Conservation (phyloP, 1,140 invertebrate species). For the Plectus sambesii region DNA sequence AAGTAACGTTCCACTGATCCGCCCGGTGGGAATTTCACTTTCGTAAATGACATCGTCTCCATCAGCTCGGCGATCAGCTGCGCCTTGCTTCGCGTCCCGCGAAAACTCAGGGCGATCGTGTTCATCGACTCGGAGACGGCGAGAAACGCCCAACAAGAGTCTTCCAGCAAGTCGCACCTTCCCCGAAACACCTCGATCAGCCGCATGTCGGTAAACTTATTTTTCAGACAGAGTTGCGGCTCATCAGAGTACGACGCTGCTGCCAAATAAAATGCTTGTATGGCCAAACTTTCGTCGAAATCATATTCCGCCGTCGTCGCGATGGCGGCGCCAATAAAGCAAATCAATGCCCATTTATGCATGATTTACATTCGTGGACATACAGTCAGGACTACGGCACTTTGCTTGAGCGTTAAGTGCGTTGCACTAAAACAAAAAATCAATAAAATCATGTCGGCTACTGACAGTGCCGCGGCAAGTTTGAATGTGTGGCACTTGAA, state of each 20-base stretch:
- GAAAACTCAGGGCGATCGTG: constrained; percentile 7
- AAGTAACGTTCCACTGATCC: constrained; percentile 33
- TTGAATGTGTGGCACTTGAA: too few relatives aligned
- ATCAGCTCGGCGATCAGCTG: constrained; percentile 29
- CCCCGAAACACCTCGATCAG: constrained; percentile 22
- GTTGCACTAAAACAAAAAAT: too few relatives aligned
- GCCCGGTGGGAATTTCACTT: constrained; percentile 25
- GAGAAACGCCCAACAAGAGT: constrained; percentile 10
- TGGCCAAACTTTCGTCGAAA: constrained; percentile 3
- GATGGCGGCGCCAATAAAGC: too few relatives aligned
- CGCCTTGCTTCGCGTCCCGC: constrained; percentile 26
- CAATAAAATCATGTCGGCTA: too few relatives aligned
- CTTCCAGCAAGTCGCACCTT: constrained; percentile 11
- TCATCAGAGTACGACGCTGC: constrained; percentile 3
- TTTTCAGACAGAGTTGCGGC: constrained; percentile 23
- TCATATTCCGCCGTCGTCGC: too few relatives aligned
- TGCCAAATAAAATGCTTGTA: constrained; percentile 6
- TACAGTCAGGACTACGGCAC: too few relatives aligned
- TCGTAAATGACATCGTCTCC: constrained; percentile 31
- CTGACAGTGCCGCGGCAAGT: too few relatives aligned
- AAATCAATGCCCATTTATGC: too few relatives aligned
- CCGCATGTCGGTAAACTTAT: constrained; percentile 15
- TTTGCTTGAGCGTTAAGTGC: too few relatives aligned
- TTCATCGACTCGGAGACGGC: constrained; percentile 1
- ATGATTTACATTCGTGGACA: too few relatives aligned